Base-by-base conservation (phyloP, 2,888 invertebrate genomes). In the Lumbricus terrestris region DNA sequence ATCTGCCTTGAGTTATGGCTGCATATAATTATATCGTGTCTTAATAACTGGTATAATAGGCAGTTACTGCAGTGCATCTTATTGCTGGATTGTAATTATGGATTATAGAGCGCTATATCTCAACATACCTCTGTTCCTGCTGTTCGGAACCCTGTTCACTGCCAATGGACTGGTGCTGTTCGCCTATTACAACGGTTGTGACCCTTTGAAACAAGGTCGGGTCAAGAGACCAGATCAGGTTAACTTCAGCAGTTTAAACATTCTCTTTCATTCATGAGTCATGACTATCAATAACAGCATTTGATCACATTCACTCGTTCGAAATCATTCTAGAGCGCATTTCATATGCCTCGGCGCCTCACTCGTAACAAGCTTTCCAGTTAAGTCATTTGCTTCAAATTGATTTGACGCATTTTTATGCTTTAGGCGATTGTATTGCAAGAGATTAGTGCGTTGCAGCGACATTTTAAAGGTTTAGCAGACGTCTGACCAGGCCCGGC, bases 191-290 rank as follows among this genome's bases (percentile, higher is more conserved):
- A 6, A 89, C 18, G 89, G 37, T 6, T 89, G 89, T 37, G 89
- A 89, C 35, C 89, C 89, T 89, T 35, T 89, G 11, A 34, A 42
- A 69, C 37, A 42, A 54, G 89, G 89, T 37, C 89, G 89, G n/a
- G 69, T 89, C n/a, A 69, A 34, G 69, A 42, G 37, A 35, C 37
- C 89, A 23, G 89, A 89, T 89, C 89, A 89, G 89, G 89, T 89
- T 33, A 42, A 29, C 18, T 69, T 69, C 69, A n/a, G 29, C 69
- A 69, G n/a, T 69, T n/a, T 3, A 69, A 69, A n/a, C 69, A n/a
- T 69, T 69, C n/a, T n/a, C n/a, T 69, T n/a, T 69, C 69, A 69
- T 69, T 69, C n/a, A 69, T n/a, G 69, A 69, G 29, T 69, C n/a
- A 69, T n/a, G 69, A 29, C 16, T 42, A 42, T 42, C 15, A 18